Evolutionary conservation across 2,797 vertebrate species (phyloP), one percentile per base, ranked within the genome.

Genomic region (Thamnophis elegans): DNA sequence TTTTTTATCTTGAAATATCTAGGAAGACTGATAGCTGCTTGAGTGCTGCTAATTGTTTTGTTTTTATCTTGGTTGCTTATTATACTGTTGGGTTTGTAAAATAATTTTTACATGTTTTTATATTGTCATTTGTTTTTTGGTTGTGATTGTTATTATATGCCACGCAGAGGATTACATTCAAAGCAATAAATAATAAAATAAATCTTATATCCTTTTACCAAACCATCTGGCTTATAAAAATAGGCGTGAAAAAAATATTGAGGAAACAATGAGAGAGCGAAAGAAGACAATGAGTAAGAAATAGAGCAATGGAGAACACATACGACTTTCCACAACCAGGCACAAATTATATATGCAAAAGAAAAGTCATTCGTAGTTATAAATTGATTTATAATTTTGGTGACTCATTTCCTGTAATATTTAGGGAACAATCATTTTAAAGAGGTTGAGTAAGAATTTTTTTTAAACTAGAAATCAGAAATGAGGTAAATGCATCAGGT

Each of bases 161-260:
- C n/a, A 73, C 0, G 0, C 32, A 73, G 68, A 36, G 68, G 16
- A 1, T 68, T 36, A 36, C 14, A 36, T 73, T 36, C 8, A 18
- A 73, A 36, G 68, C 4, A 73, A 73, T 73, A 73, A 73, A 73
- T 73, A 36, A 73, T 73, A 73, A 73, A 36, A 36, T 65, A 86
- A 91, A 89, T 87, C 53, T 90, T 90, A 25, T 51, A 93, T 94
- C 3, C 42, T 65, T 86, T 73, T 28, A 90, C 53, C 47, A 90
- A 93, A 68, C 25, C 68, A 92, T 89, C 92, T 92, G 22, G 85
- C 47, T 89, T 86, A 2, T 92, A 89, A 92, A 92, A 51, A 22
- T 9, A 91, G 88, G 22, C 2, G 2, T 90, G 93, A 87, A 20
- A 36, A 92, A 90, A 58, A 18, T 25, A n/a, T 6, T 32, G 9